phyloP scores from a whole-genome alignment of 1,140 invertebrate genomes.

The Magallana gigas region DNA sequence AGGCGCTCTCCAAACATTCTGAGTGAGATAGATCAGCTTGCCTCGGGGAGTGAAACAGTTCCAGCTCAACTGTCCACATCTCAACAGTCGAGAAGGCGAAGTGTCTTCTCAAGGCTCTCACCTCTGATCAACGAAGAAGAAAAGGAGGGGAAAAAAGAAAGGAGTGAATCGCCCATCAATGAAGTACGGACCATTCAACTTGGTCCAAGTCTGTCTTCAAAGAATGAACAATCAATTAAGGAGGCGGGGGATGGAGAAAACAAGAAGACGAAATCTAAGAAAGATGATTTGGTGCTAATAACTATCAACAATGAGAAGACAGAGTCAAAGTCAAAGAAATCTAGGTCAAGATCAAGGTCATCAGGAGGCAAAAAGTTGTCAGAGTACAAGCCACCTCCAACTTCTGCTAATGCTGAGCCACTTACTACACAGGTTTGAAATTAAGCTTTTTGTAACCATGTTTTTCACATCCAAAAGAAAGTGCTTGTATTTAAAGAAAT shows the following conservation, averaged over 20 bases:
- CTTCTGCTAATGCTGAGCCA: background rate
- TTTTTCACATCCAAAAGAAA: too few species aligned
- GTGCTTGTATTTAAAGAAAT: too few species aligned
- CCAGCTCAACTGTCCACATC: background rate
- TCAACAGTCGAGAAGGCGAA: background rate
- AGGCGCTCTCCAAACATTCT: background rate
- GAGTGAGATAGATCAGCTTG: background rate
- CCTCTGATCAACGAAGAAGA: background rate
- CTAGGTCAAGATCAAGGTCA: background rate
- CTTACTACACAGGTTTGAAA: background rate
- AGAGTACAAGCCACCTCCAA: background rate
- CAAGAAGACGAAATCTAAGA: background rate
- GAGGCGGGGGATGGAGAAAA: background rate
- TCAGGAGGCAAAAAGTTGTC: background rate
- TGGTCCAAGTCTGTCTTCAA: background rate
- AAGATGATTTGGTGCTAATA: background rate
- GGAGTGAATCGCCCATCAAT: background rate
- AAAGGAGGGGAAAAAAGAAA: background rate
- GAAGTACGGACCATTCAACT: background rate
- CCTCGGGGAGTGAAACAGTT: background rate
- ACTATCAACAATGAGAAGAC: background rate
- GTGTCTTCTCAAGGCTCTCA: background rate
- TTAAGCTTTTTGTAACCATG: background rate
- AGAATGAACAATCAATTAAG: background rate
- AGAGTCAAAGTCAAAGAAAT: background rate